Base-by-base conservation (phyloP, 2,888 invertebrate species). In the Drosophila demipolita region DNA sequence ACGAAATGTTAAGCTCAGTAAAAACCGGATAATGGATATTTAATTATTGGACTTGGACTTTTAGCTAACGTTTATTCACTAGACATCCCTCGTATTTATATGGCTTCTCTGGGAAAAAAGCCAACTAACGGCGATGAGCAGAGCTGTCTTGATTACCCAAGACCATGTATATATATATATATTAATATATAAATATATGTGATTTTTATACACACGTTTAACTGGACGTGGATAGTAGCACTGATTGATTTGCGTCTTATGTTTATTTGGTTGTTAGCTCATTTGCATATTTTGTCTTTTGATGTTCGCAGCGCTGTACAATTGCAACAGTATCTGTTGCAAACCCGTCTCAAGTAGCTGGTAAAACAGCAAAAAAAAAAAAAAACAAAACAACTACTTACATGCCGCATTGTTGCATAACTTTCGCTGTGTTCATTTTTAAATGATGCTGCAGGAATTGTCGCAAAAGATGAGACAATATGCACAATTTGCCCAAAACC, bases 211-310 rank as follows among this genome's bases (percentile, higher is more conserved):
- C 61, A 58, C 59, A 49, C 57, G 60, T 59, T 63, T 58, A 32
- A 55, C 53, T 69, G 49, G 26, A 40, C n/a, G 32, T 32, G 55
- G 75, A 79, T 76, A 83, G 89, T 88, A 88, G 75, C 75, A 55
- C 58, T 83, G 89, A 90, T 90, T 87, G 83, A 88, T 86, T 87
- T 86, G 66, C 64, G 74, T 9, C 59, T 73, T 66, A 5, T 26
- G 33, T 73, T 61, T 52, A 65, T 70, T 50, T 55, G 35, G 29
- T 36, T 70, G 50, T 66, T 59, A 6, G 38, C 54, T 35, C 35
- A 55, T 62, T 62, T 63, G 53, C 69, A 73, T 67, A 62, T 59
- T 55, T 68, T 15, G 36, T 53, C 33, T 57, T 57, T 68, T 58
- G 78, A 79, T 65, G 82, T 81, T 67, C 64, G 81, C 68, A 57